Conservation (phyloP, 2,888 invertebrate genomes). For the Cephus sareptanus region DNA sequence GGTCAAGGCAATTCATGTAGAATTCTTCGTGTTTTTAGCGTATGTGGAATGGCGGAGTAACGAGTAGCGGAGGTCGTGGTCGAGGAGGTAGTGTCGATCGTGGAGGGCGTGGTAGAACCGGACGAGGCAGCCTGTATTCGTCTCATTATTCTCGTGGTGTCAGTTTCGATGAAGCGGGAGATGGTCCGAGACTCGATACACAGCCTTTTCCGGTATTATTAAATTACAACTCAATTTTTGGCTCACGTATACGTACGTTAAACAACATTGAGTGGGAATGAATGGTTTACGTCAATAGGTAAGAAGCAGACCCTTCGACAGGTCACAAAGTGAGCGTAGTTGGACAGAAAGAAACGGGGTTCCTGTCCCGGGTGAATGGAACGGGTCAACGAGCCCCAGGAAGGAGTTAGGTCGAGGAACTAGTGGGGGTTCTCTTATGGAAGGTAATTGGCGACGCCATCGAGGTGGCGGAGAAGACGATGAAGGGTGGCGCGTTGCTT, state of each 20-base stretch:
- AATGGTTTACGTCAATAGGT: slow-evolving; percentile 33
- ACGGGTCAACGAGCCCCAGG: slow-evolving; percentile 69
- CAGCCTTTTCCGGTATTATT: slow-evolving; percentile 53
- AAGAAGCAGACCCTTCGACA: slow-evolving; percentile 59
- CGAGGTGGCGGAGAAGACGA: slow-evolving; percentile 67
- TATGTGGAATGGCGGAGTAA: slow-evolving; percentile 70
- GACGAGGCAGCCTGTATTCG: slow-evolving; percentile 63
- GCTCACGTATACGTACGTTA: not conserved
- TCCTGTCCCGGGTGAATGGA: slow-evolving; percentile 68
- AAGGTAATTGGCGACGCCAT: slow-evolving; percentile 68
- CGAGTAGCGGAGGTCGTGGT: slow-evolving; percentile 63
- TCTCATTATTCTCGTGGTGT: slow-evolving; percentile 64
- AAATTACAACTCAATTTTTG: slow-evolving; percentile 2
- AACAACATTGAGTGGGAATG: not conserved
- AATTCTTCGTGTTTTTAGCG: slow-evolving; percentile 63
- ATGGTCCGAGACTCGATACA: slow-evolving; percentile 58
- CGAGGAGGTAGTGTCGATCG: slow-evolving; percentile 65
- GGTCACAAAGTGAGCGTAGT: slow-evolving; percentile 66
- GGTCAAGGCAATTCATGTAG: not conserved
- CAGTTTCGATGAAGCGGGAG: slow-evolving; percentile 66
- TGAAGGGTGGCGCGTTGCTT: slow-evolving; percentile 69
- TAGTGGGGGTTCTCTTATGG: slow-evolving; percentile 63
- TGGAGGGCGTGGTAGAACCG: slow-evolving; percentile 61
- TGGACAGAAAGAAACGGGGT: slow-evolving; percentile 71
- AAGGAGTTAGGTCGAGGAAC: slow-evolving; percentile 68